A percentile compares a stretch with the other conserved stretches of the same genome.
These are phyloP conservation scores for Drosophila monieri DNA, from an alignment of 2,888 invertebrate genomes.

Conservation along the genomic window DNA sequence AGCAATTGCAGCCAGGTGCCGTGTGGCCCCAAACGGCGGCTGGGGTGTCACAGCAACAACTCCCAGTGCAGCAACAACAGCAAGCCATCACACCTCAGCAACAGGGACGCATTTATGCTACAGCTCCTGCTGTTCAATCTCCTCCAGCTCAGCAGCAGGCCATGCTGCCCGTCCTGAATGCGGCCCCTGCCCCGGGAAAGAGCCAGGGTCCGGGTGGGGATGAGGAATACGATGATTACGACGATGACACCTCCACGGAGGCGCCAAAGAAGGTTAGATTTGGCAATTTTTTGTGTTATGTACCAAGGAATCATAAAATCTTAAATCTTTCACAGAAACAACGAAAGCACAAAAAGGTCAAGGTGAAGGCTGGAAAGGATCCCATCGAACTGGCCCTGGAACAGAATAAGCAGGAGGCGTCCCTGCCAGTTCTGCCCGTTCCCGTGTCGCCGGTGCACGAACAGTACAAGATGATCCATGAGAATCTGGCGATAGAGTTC, in stretches of 20 bases:
- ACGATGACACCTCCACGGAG: constrained; percentile 81
- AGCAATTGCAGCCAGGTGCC: constrained; percentile 51
- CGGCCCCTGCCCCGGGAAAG: constrained; percentile 50
- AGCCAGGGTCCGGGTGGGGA: constrained; percentile 42
- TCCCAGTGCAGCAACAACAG: constrained; percentile 29
- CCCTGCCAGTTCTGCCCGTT: constrained; percentile 50
- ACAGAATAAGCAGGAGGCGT: constrained; percentile 53
- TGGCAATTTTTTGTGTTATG: too few species aligned
- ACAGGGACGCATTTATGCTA: constrained; percentile 54
- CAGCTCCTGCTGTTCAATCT: constrained; percentile 36
- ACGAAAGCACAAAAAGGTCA: constrained; percentile 80
- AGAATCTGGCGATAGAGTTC: constrained; percentile 83
- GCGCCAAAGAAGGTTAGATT: constrained; percentile 76
- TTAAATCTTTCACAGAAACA: constrained; percentile 58
- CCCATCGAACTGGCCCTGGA: constrained; percentile 71
- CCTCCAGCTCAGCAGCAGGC: constrained; percentile 45
- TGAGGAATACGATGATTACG: constrained; percentile 78
- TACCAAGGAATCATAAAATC: neutral
- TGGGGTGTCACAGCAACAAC: constrained; percentile 38
- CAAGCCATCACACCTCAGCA: constrained; percentile 33
- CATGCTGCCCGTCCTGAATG: constrained; percentile 50
- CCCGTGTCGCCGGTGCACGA: constrained; percentile 80
- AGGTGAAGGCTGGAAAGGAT: constrained; percentile 63
- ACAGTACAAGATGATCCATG: constrained; percentile 83
- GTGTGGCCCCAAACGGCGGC: constrained; percentile 69